Base-by-base conservation (phyloP, 2,888 invertebrate species). In the Drosophila merina region DNA sequence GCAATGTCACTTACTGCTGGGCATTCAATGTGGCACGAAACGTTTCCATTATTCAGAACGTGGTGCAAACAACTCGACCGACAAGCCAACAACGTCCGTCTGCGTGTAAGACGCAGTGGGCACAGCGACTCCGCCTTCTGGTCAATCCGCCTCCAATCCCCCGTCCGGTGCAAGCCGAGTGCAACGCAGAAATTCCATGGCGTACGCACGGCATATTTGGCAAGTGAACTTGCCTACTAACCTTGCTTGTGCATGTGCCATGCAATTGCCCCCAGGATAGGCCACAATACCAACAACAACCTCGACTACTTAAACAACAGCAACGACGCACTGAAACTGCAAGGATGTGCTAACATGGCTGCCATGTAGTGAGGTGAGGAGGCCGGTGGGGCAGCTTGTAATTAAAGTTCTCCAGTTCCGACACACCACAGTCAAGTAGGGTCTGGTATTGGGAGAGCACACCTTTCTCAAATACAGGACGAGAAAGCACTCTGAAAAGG, bases 41-140 rank as follows among this genome's bases (percentile, higher is more conserved):
- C 82, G 69, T 73, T 87, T 87, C 82, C 82, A 82, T 82, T 82
- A 82, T 82, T 82, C 87, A 82, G 79, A 73, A 76, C 82, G 82
- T 85, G 82, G 73, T 76, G 85, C 82, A 82, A 82, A 82, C 87
- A 85, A 76, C 70, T 77, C 76, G 74, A 74, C 76, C 83, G 68
- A 76, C 80, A 79, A 73, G 62, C 62, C 82, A 76, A 69, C 87
- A 69, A 66, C 69, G 55, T 57, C 62, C 52, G 38, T 20, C 57
- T 73, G 72, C 70, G 70, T 82, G 75, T 73, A 87, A 82, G 82
- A 85, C 63, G 82, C 71, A 64, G 58, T 52, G 68, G 60, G 59
- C 25, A 50, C 38, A 57, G 42, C 33, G 48, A 25, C n/a, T 33
- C 33, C 48, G 10, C 33, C 66, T 28, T 20, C 42, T 30, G 7